phyloP scores from a whole-genome alignment of 37 sponge, comb jelly and placozoan species.

The Corticium candelabrum region DNA sequence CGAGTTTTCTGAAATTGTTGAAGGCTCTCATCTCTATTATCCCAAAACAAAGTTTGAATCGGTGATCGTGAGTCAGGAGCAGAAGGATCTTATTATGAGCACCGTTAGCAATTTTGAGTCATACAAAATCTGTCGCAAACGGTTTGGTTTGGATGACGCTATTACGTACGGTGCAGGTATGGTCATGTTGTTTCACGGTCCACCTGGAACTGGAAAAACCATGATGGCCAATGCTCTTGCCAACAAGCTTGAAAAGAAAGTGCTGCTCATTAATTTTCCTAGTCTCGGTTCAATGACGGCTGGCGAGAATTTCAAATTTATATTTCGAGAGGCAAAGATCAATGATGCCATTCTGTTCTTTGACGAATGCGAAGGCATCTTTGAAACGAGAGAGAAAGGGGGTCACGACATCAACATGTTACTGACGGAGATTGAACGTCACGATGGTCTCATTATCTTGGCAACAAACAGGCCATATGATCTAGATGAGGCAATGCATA shows the following conservation, averaged over 20 bases:
- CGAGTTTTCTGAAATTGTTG: constrained; percentile 78
- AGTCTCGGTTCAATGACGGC: constrained; percentile 64
- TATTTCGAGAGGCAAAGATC: constrained; percentile 80
- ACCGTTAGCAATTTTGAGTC: constrained; percentile 82
- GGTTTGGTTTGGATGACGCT: constrained; percentile 64
- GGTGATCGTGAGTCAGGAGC: constrained; percentile 65
- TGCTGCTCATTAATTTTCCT: constrained; percentile 78
- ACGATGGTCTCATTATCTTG: constrained; percentile 80
- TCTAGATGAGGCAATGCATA: constrained; percentile 79
- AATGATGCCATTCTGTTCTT: constrained; percentile 86
- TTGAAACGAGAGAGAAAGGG: constrained; percentile 71
- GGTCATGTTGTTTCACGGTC: constrained; percentile 75
- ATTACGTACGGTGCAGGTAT: constrained; percentile 78
- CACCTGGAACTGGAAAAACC: constrained; percentile 79
- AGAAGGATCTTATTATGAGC: constrained; percentile 58
- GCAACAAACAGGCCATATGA: constrained; percentile 82
- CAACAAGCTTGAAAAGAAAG: constrained; percentile 67
- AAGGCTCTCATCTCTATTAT: constrained; percentile 80
- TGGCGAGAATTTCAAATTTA: constrained; percentile 83
- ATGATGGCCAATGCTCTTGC: constrained; percentile 85
- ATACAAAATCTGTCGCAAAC: constrained; percentile 50
- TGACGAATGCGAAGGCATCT: constrained; percentile 86
- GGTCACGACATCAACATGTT: constrained; percentile 63
- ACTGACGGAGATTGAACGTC: constrained; percentile 72
- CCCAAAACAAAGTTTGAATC: constrained; percentile 70